A percentile compares a stretch with the other conserved stretches of the same genome.
Evolutionary conservation across 2,113 vertebrate genomes (phyloP).

Genomic region (Oxyura jamaicensis): DNA sequence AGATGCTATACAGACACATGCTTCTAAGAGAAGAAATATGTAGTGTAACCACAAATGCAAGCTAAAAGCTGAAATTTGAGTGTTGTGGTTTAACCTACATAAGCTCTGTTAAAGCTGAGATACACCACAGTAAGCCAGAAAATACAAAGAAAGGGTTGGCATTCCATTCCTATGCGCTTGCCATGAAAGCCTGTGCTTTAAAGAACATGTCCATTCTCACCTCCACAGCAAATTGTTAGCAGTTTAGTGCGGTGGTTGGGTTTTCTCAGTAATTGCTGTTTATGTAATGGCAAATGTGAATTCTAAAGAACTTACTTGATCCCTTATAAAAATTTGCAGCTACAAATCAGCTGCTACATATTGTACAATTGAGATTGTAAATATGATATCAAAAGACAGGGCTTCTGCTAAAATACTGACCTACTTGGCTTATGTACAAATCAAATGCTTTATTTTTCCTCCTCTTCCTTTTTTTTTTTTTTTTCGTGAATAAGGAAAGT

Average conservation of each 20-base stretch:
- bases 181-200: not conserved
- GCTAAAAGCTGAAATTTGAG: not conserved
- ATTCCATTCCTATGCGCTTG: not conserved
- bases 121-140: not conserved
- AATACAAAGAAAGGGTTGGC: not conserved
- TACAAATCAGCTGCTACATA: not conserved
- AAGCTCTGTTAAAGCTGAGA: not conserved
- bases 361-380: not conserved
- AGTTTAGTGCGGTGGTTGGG: not conserved
- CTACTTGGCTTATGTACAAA: not conserved
- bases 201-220: not conserved
- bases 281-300: not conserved
- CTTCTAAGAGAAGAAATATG: not conserved
- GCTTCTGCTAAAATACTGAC: not conserved
- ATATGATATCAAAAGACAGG: fast-evolving
- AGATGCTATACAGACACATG: not conserved
- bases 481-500: not conserved
- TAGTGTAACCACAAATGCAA: not conserved
- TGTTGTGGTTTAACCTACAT: conserved; percentile 43
- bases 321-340: not conserved
- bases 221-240: not conserved
- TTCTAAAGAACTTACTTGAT: not conserved
- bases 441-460: not conserved
- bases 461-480: not conserved
- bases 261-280: not conserved